phyloP scores from a whole-genome alignment of 2,888 invertebrate species.

The Athetis lepigone region DNA sequence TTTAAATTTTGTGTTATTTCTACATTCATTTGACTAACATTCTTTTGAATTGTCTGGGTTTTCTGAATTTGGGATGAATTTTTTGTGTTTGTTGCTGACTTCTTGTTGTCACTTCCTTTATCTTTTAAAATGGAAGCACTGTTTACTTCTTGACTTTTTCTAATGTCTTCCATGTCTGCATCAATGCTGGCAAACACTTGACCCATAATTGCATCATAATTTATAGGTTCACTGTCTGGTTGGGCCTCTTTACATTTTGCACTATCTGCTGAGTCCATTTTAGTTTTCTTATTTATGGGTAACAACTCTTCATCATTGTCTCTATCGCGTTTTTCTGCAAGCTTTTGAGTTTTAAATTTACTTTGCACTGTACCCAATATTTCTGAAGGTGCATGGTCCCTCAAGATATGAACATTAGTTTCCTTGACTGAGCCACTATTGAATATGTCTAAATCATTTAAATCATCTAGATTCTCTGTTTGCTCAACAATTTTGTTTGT shows the following conservation, averaged over 20 bases:
- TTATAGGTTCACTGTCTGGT: conserved; percentile 77
- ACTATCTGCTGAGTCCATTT: conserved; percentile 58
- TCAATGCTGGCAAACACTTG: conserved; percentile 85
- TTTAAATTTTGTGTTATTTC: conserved; percentile 50
- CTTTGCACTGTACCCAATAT: conserved; percentile 74
- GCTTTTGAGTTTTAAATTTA: conserved; percentile 69
- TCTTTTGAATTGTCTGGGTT: conserved; percentile 54
- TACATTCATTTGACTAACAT: conserved; percentile 32
- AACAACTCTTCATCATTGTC: conserved; percentile 63
- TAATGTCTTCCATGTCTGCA: conserved; percentile 77
- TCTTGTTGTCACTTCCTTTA: conserved; percentile 23
- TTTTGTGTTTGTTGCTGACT: conserved; percentile 24
- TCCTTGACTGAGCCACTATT: conserved; percentile 79
- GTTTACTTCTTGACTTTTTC: conserved; percentile 65
- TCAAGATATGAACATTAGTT: conserved; percentile 71
- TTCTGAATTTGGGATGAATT: conserved; percentile 48
- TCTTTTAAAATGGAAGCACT: conserved; percentile 41
- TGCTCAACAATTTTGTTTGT: conserved; percentile 25
- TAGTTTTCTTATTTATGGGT: conserved; percentile 75
- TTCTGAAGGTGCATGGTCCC: conserved; percentile 75
- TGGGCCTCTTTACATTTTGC: conserved; percentile 38
- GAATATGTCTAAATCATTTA: conserved; percentile 81
- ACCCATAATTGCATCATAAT: conserved; percentile 82
- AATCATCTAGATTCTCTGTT: conserved; percentile 66
- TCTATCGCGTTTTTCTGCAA: conserved; percentile 74